A percentile compares a stretch with the other conserved stretches of the same genome.
Evolutionary conservation across 1,140 invertebrate species (phyloP).

Genomic region (Dufourea novaeangliae): DNA sequence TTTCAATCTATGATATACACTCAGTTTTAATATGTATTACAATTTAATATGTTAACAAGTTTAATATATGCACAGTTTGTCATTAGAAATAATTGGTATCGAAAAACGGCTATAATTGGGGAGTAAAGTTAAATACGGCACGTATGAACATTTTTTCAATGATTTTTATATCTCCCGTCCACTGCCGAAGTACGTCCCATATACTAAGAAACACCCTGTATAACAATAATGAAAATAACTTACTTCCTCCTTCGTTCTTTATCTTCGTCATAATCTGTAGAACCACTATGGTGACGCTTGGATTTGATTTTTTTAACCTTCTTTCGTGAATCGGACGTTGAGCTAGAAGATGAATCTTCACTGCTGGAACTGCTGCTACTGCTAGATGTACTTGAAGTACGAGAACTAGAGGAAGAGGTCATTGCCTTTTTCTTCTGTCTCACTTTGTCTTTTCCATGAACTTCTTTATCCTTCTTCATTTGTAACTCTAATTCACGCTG

Average conservation of each 20-base stretch:
- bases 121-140: too few species aligned
- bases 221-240: slow-evolving; percentile 40
- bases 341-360: slow-evolving; percentile 83
- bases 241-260: slow-evolving; percentile 79
- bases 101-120: too few species aligned
- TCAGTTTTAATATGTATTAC: too few species aligned
- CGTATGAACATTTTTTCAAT: too few species aligned
- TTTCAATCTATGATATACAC: slow-evolving; percentile 70
- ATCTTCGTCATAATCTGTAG: slow-evolving; percentile 83
- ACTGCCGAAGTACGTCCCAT: too few species aligned
- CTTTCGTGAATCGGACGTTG: slow-evolving; percentile 81
- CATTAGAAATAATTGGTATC: too few species aligned
- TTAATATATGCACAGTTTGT: background rate
- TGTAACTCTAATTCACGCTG: slow-evolving; percentile 90
- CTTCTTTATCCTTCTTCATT: slow-evolving; percentile 86
- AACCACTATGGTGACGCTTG: slow-evolving; percentile 83
- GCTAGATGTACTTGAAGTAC: slow-evolving; percentile 84
- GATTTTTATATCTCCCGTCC: too few species aligned
- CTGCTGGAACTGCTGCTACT: slow-evolving; percentile 84
- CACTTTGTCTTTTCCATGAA: slow-evolving; percentile 79
- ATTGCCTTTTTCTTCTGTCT: slow-evolving; percentile 84
- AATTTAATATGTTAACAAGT: too few species aligned
- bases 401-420: slow-evolving; percentile 86
- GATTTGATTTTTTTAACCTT: slow-evolving; percentile 83
- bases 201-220: too few species aligned